phyloP scores from a whole-genome alignment of 2,888 invertebrate genomes.

The Drosophila mulleri region DNA sequence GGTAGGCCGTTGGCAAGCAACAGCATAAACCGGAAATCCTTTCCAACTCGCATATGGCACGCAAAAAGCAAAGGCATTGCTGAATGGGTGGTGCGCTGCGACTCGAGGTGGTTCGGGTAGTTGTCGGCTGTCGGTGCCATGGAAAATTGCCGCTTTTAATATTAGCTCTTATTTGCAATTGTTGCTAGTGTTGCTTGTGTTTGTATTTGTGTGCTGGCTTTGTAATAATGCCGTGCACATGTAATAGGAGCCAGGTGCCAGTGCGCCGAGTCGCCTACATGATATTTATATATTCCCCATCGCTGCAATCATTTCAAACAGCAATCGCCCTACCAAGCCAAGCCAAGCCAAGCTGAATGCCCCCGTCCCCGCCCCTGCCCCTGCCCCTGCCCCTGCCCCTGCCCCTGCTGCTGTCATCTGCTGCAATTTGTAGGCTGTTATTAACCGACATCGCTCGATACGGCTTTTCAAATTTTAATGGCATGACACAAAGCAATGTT shows the following conservation, averaged over 20 bases:
- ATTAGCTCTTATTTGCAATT: slow-evolving; percentile 77
- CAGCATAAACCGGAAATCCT: slow-evolving; percentile 78
- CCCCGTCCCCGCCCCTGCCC: neutral
- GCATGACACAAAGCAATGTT: slow-evolving; percentile 67
- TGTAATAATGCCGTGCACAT: slow-evolving; percentile 76
- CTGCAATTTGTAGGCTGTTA: slow-evolving; percentile 74
- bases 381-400: no score
- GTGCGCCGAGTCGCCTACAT: slow-evolving; percentile 71
- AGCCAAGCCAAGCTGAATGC: neutral
- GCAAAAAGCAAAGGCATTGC: slow-evolving; percentile 61
- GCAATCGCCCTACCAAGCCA: slow-evolving; percentile 4
- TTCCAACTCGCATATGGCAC: slow-evolving; percentile 76
- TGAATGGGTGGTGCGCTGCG: slow-evolving; percentile 6
- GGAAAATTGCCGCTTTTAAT: slow-evolving; percentile 79
- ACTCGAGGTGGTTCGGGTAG: neutral
- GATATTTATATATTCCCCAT: slow-evolving; percentile 66
- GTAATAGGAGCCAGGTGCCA: slow-evolving; percentile 78
- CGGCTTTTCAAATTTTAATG: slow-evolving; percentile 66
- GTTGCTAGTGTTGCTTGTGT: slow-evolving; percentile 40
- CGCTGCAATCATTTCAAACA: slow-evolving; percentile 64
- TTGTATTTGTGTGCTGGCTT: slow-evolving; percentile 33
- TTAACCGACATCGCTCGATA: slow-evolving; percentile 71
- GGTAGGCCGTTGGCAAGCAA: slow-evolving; percentile 50
- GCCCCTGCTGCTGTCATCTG: slow-evolving; percentile 71
- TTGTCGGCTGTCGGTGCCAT: slow-evolving; percentile 51